Evolutionary conservation across 2,888 invertebrate genomes (phyloP), one percentile per base, ranked within the genome.

Genomic region (Drosophila infuscata): DNA sequence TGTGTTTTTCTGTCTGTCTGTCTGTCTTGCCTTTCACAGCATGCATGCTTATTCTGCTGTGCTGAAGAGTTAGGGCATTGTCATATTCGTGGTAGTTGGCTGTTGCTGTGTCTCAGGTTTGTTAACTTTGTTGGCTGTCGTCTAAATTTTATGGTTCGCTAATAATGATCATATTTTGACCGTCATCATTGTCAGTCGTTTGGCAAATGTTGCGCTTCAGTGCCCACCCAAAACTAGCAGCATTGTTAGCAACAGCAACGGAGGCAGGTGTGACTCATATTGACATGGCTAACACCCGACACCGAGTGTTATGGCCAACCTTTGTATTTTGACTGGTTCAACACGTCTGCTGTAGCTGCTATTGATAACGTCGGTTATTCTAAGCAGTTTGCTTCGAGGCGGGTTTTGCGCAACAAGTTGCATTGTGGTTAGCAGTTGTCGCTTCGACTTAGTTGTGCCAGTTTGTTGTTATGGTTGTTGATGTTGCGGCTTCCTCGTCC

Each of bases 181-280:
- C 88, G 83, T 83, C 86, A 79, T 85, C 78, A 76, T 59, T 74
- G 78, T 70, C 49, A 46, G 51, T 49, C n/a, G 79, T 61, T 79
- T 58, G 77, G 68, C 67, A 70, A 70, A 71, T 63, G 79, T 69
- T 76, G 74, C 77, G 85, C 87, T 79, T 77, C 77, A 73, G 70
- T 54, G 86, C 63, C 29, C 64, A 41, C 25, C 56, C 48, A 33
- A 56, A 48, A 41, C 25, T 35, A 72, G n/a, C 43, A 69, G 33
- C 68, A 68, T 48, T 41, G 25, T 51, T n/a, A 51, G 32, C 41
- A 43, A 36, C 56, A 54, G 33, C 51, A 41, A 20, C 56, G 30
- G 67, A 62, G 68, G 64, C 83, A 88, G 88, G 81, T 83, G 89
- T 88, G 89, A 85, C 63, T 85, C 89, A 88, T 82, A 70, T 79